These are phyloP conservation scores for Dendronephthya gigantea DNA, from an alignment of 64 coral and sea anemone species.

Conservation along the genomic window DNA sequence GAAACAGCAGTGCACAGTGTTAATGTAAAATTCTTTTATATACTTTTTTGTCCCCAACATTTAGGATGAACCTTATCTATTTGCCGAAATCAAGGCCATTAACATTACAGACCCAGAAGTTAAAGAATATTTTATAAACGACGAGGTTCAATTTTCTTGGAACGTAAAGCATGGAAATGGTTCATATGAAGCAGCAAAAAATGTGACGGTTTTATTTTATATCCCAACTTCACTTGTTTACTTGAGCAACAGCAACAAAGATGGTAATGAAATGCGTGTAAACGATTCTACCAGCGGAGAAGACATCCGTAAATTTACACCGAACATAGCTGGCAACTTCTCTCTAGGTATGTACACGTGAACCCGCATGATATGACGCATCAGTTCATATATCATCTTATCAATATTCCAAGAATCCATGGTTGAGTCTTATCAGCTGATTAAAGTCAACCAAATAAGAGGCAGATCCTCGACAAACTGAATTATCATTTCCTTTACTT, in stretches of 20 bases:
- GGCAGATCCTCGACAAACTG: too few species aligned
- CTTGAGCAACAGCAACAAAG: neutral
- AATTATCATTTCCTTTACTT: too few species aligned
- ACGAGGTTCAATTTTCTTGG: constrained; percentile 40
- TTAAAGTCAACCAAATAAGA: too few species aligned
- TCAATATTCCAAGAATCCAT: too few species aligned
- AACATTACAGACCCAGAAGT: constrained; percentile 35
- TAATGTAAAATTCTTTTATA: too few species aligned
- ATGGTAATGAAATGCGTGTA: neutral
- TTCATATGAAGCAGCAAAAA: constrained; percentile 47
- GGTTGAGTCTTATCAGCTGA: too few species aligned
- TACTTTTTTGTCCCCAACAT: neutral
- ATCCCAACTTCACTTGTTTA: neutral
- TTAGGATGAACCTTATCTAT: constrained; percentile 62
- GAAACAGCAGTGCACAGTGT: too few species aligned
- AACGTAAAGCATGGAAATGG: constrained; percentile 59
- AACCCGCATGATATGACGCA: too few species aligned
- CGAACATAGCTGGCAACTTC: too few species aligned
- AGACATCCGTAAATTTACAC: neutral
- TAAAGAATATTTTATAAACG: constrained; percentile 51
- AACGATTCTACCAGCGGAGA: neutral
- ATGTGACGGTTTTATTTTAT: constrained; percentile 33
- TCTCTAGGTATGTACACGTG: too few species aligned
- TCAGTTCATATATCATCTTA: too few species aligned
- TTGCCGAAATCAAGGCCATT: constrained; percentile 32